A percentile compares a stretch with the other conserved stretches of the same genome.
These are phyloP conservation scores for Anabacerthia variegaticeps DNA, from an alignment of 2,797 vertebrate species.

Conservation along the genomic window DNA sequence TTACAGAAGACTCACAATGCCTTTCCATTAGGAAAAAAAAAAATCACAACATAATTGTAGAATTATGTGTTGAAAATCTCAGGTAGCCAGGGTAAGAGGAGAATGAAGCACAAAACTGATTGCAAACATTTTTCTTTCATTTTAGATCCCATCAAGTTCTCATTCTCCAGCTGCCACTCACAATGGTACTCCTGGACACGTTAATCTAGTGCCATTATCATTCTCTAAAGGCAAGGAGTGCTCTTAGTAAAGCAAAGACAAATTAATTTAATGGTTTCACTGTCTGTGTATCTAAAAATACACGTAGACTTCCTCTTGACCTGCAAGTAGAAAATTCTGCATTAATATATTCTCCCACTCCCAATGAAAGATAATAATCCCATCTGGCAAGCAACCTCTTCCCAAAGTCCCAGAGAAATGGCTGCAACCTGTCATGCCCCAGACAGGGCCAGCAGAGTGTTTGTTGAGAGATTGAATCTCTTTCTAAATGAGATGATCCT, in stretches of 20 bases:
- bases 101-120: slow-evolving; percentile 35
- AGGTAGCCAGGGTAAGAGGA: slow-evolving; percentile 18
- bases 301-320: neutral
- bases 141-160: slow-evolving; percentile 47
- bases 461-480: neutral
- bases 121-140: slow-evolving; percentile 65
- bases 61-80: slow-evolving; percentile 42
- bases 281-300: slow-evolving; percentile 31
- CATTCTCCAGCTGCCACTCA: slow-evolving; percentile 50
- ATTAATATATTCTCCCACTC: neutral
- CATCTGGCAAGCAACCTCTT: neutral
- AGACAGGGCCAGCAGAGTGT: neutral
- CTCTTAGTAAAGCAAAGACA: slow-evolving; percentile 38
- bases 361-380: neutral
- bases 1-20: slow-evolving; percentile 24
- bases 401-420: neutral
- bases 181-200: neutral
- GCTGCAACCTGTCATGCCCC: neutral
- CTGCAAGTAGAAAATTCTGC: neutral
- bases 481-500: neutral
- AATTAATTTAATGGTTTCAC: slow-evolving; percentile 3
- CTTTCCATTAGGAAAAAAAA: neutral
- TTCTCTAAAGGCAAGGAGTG: neutral
- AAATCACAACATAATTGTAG: slow-evolving; percentile 13
- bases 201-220: slow-evolving; percentile 40